phyloP scores from a whole-genome alignment of 2,888 invertebrate genomes.

The Oeneis ivallda region DNA sequence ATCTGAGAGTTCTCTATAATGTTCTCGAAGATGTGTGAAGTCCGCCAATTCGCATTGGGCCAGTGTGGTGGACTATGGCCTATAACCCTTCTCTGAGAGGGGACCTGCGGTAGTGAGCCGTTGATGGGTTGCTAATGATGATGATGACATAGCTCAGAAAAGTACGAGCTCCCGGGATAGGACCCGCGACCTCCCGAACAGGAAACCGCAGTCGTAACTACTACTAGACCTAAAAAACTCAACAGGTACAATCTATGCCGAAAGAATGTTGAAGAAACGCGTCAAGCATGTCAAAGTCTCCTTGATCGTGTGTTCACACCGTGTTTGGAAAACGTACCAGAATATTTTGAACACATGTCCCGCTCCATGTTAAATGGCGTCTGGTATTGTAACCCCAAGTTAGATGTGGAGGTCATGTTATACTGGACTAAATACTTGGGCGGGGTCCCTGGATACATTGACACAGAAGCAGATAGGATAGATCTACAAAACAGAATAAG shows the following conservation, averaged over 20 bases:
- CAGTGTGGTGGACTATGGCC: too few relatives aligned
- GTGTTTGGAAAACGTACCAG: slow-evolving; percentile 79
- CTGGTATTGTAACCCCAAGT: slow-evolving; percentile 85
- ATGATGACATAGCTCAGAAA: too few relatives aligned
- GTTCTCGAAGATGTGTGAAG: too few relatives aligned
- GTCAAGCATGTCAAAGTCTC: slow-evolving; percentile 80
- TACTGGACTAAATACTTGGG: slow-evolving; percentile 80
- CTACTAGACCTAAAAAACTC: too few relatives aligned
- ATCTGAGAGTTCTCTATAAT: too few relatives aligned
- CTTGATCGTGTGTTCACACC: slow-evolving; percentile 84
- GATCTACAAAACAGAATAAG: slow-evolving; percentile 51
- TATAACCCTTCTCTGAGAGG: too few relatives aligned
- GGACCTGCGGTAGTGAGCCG: too few relatives aligned
- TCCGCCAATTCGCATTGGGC: too few relatives aligned
- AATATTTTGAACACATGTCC: slow-evolving; percentile 85
- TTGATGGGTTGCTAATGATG: too few relatives aligned
- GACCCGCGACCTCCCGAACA: too few relatives aligned
- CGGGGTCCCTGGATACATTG: slow-evolving; percentile 80
- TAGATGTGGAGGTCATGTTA: slow-evolving; percentile 75
- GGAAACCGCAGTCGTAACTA: too few relatives aligned
- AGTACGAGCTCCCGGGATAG: too few relatives aligned
- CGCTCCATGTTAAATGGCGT: slow-evolving; percentile 84
- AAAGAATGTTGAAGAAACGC: slow-evolving; percentile 83
- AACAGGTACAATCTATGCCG: slow-evolving; percentile 87
- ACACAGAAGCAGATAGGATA: slow-evolving; percentile 61